Evolutionary conservation across 1,140 invertebrate species (phyloP).

Genomic region (Elymnias hypermnestra): DNA sequence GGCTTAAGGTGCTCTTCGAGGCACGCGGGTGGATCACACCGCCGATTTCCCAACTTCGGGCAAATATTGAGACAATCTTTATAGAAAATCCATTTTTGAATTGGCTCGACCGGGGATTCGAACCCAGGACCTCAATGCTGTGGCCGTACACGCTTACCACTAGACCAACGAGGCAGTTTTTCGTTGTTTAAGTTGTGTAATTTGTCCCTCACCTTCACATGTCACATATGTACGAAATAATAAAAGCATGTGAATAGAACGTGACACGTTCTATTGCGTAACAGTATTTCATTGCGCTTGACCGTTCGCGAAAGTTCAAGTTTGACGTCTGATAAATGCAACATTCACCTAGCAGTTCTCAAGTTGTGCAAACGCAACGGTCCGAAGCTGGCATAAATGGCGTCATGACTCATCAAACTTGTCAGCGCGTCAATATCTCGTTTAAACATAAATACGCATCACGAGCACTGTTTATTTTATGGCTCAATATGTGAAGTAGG

Average conservation of each 20-base stretch:
- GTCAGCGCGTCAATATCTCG: constrained; percentile 48
- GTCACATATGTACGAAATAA: not conserved
- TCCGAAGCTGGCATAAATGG: constrained; percentile 27
- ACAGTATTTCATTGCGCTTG: constrained; percentile 25
- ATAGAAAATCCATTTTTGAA: no score
- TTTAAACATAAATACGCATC: constrained; percentile 49
- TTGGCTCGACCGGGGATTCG: no score
- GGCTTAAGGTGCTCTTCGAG: no score
- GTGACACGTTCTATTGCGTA: not conserved
- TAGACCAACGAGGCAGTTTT: no score
- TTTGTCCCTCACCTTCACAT: not conserved
- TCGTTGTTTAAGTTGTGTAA: no score
- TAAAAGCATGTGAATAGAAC: not conserved
- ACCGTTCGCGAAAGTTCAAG: constrained; percentile 48
- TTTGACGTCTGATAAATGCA: constrained; percentile 30
- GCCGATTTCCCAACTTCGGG: no score
- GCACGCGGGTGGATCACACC: no score
- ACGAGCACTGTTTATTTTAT: constrained; percentile 45
- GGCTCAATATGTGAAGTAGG: constrained; percentile 31
- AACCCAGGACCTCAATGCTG: no score
- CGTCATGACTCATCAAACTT: constrained; percentile 58
- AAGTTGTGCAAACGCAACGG: constrained; percentile 37
- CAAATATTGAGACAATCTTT: no score
- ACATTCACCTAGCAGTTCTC: constrained; percentile 18
- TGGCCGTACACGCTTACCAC: no score